Conservation (phyloP, 2,797 vertebrate genomes). For the Mallotus villosus region DNA sequence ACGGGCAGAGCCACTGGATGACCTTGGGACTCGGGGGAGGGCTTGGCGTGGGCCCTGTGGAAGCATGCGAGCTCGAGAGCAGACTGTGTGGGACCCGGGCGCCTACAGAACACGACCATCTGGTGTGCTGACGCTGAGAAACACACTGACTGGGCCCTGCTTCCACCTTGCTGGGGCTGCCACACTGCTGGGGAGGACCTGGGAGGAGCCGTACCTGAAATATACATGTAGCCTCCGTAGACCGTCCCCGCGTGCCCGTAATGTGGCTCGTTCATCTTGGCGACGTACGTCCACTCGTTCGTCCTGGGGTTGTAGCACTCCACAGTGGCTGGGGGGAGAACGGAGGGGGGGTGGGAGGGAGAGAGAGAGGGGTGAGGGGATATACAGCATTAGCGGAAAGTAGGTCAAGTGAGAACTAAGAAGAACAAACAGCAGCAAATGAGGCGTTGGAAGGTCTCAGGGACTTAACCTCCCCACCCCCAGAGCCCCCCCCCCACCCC, state of each 20-base stretch:
- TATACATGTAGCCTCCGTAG: slow-evolving; percentile 98
- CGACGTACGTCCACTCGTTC: slow-evolving; percentile 97
- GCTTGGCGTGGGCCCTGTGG: background rate
- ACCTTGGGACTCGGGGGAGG: background rate
- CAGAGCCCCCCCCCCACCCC: background rate
- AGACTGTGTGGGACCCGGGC: background rate
- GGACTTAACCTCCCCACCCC: slow-evolving; percentile 47
- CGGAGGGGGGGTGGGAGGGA: background rate
- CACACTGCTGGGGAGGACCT: too few species aligned
- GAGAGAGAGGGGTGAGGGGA: slow-evolving; percentile 22
- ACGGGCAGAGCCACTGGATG: background rate
- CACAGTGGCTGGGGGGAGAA: slow-evolving; percentile 85
- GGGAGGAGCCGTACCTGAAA: slow-evolving; percentile 83
- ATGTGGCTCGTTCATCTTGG: slow-evolving; percentile 98
- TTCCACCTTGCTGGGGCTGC: too few species aligned
- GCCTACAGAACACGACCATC: background rate
- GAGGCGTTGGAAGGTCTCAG: slow-evolving; percentile 69
- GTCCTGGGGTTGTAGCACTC: slow-evolving; percentile 98
- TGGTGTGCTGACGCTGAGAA: background rate
- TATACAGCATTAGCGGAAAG: slow-evolving; percentile 58
- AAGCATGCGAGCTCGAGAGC: background rate
- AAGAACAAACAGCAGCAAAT: slow-evolving; percentile 73
- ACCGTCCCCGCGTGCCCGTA: slow-evolving; percentile 97
- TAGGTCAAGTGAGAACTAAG: slow-evolving; percentile 69
- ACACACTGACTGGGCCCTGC: background rate